Evolutionary conservation across 2,888 invertebrate species (phyloP).

Genomic region (Agrochola lota): DNA sequence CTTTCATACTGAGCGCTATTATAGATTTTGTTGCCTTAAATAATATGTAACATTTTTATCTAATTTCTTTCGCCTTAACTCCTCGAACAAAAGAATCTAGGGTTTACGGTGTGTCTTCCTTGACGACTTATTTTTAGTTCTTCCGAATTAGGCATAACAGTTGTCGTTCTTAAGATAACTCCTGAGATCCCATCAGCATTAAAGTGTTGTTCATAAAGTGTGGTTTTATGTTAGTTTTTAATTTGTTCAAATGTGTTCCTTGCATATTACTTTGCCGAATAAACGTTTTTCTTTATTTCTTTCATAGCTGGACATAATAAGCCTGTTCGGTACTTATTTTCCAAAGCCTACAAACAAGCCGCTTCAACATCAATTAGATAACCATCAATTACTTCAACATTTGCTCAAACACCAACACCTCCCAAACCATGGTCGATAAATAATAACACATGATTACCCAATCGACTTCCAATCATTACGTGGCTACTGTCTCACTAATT

Average conservation of each 20-base stretch:
- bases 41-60: not conserved
- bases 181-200: no score
- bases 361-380: slow-evolving; percentile 12
- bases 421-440: slow-evolving; percentile 35
- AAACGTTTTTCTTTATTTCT: not conserved
- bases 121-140: not conserved
- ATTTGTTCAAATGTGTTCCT: not conserved
- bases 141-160: not conserved
- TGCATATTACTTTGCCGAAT: not conserved
- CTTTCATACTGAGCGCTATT: no score
- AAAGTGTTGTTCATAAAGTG: not conserved
- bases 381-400: slow-evolving; percentile 33
- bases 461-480: slow-evolving; percentile 60
- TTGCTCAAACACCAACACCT: slow-evolving; percentile 17
- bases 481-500: slow-evolving; percentile 62
- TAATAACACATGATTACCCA: slow-evolving; percentile 54
- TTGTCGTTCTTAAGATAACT: not conserved
- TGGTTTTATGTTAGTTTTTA: not conserved
- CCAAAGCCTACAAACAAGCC: slow-evolving; percentile 11
- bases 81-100: not conserved
- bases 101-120: not conserved
- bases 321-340: slow-evolving; percentile 1
- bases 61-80: not conserved
- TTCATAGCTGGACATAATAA: not conserved
- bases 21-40: not conserved